Percentiles rank a stretch among this genome's conserved stretches.
phyloP scores from a whole-genome alignment of 2,888 invertebrate genomes.

The Microctonus aethiopoides region DNA sequence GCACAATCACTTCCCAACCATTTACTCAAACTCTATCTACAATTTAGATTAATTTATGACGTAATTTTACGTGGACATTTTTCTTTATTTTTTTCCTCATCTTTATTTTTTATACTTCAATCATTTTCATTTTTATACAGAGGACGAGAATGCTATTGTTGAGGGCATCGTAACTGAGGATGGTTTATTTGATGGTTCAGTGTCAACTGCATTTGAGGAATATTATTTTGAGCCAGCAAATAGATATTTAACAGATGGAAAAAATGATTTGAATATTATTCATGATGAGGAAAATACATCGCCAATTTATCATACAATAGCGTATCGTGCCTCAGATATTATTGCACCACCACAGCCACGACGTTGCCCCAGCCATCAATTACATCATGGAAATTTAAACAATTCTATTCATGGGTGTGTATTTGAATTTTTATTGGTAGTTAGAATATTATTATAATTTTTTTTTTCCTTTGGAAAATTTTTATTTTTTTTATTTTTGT shows the following conservation, averaged over 20 bases:
- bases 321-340: constrained; percentile 86
- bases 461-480: too few species aligned
- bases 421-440: constrained; percentile 2
- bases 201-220: constrained; percentile 81
- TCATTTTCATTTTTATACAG: constrained; percentile 68
- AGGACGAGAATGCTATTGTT: constrained; percentile 83
- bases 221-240: constrained; percentile 86
- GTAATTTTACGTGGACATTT: neutral
- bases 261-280: neutral
- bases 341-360: constrained; percentile 59
- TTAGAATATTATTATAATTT: too few species aligned
- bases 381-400: constrained; percentile 65
- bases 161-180: constrained; percentile 88
- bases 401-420: constrained; percentile 51
- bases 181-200: constrained; percentile 90
- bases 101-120: neutral
- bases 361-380: constrained; percentile 74
- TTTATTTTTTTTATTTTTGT: too few species aligned
- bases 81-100: neutral
- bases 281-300: constrained; percentile 67
- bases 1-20: neutral
- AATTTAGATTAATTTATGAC: constrained; percentile 16
- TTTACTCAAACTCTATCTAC: neutral
- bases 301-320: constrained; percentile 80
- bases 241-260: constrained; percentile 70